Evolutionary conservation across 2,888 invertebrate genomes (phyloP).

Genomic region (Taphrorychus bicolor): DNA sequence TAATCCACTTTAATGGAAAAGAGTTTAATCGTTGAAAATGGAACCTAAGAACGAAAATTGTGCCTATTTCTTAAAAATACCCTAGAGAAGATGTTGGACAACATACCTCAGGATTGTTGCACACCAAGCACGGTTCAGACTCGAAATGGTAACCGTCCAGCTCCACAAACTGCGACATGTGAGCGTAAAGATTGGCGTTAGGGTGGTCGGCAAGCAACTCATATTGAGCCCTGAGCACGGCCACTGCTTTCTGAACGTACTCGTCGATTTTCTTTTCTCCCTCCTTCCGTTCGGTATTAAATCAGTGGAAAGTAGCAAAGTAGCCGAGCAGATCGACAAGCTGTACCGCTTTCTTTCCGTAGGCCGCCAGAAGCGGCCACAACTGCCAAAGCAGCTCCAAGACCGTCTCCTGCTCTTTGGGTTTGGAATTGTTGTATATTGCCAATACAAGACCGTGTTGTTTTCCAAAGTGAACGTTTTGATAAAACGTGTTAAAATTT

Average conservation of each 20-base stretch:
- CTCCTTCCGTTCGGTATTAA: slow-evolving; percentile 77
- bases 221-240: slow-evolving; percentile 87
- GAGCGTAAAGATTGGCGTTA: slow-evolving; percentile 91
- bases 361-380: slow-evolving; percentile 89
- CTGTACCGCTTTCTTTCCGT: slow-evolving; percentile 93
- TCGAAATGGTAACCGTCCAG: slow-evolving; percentile 96
- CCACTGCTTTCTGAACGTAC: slow-evolving; percentile 87
- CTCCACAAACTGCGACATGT: slow-evolving; percentile 92
- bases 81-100: too few relatives aligned
- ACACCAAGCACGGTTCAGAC: slow-evolving; percentile 96
- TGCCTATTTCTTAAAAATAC: too few relatives aligned
- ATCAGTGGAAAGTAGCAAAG: slow-evolving; percentile 94
- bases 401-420: slow-evolving; percentile 78
- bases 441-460: slow-evolving; percentile 84
- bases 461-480: slow-evolving; percentile 92
- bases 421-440: slow-evolving; percentile 83
- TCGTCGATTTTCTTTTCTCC: slow-evolving; percentile 61
- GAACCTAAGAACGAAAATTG: slow-evolving; percentile 55
- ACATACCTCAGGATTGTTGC: slow-evolving; percentile 96
- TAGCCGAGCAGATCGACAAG: slow-evolving; percentile 91
- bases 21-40: slow-evolving; percentile 88
- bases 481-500: slow-evolving; percentile 77
- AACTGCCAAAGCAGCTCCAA: slow-evolving; percentile 88
- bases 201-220: slow-evolving; percentile 88
- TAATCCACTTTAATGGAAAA: slow-evolving; percentile 95